Evolutionary conservation across 2,797 vertebrate species (phyloP).

Genomic region (Intellagama lesueurii): DNA sequence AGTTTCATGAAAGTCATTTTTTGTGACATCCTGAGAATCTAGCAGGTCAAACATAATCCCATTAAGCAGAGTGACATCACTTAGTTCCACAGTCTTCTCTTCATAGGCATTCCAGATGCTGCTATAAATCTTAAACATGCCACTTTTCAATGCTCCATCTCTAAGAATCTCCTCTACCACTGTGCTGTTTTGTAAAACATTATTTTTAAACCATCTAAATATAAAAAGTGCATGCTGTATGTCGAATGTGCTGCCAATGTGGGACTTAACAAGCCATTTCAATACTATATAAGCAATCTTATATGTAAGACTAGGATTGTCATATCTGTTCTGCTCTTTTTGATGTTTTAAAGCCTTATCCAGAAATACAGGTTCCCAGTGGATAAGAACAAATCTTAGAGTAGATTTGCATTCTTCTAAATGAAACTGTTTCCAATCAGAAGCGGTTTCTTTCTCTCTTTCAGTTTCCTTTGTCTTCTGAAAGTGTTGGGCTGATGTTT

Average conservation of each 20-base stretch:
- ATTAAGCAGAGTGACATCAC: constrained; percentile 77
- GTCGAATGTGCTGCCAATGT: constrained; percentile 70
- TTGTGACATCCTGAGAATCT: constrained; percentile 67
- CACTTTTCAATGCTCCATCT: constrained; percentile 71
- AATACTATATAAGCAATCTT: constrained; percentile 72
- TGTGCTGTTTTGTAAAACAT: constrained; percentile 63
- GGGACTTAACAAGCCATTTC: constrained; percentile 82
- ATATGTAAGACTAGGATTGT: constrained; percentile 40
- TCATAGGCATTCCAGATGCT: constrained; percentile 64
- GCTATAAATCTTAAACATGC: constrained; percentile 85
- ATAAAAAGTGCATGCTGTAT: constrained; percentile 61
- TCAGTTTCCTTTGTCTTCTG: constrained; percentile 53
- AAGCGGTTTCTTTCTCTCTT: constrained; percentile 50
- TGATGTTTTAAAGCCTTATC: rapidly evolving
- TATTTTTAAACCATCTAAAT: constrained; percentile 82
- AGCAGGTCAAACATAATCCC: constrained; percentile 83
- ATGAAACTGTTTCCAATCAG: constrained; percentile 53
- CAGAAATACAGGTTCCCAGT: constrained; percentile 81
- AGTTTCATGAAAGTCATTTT: constrained; percentile 61
- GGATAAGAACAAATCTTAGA: constrained; percentile 81
- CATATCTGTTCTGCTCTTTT: constrained; percentile 14
- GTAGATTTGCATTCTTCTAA: constrained; percentile 78
- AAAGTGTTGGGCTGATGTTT: constrained; percentile 29
- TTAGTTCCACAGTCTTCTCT: not conserved
- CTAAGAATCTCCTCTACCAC: constrained; percentile 70